These are phyloP conservation scores for Venustaconcha ellipsiformis DNA, from an alignment of 1,140 invertebrate genomes.

Conservation along the genomic window DNA sequence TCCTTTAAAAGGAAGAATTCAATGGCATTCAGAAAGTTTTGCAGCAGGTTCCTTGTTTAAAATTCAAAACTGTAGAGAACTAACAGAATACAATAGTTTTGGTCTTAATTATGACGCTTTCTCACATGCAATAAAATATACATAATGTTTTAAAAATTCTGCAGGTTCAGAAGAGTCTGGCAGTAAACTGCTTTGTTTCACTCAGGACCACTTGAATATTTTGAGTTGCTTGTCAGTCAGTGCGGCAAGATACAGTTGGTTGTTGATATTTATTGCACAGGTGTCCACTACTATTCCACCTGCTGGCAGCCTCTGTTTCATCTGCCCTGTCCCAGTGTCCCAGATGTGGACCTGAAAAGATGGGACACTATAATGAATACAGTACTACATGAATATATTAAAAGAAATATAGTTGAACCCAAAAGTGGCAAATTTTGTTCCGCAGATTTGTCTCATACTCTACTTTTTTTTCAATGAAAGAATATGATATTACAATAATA, in stretches of 20 bases:
- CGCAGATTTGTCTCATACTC: neutral
- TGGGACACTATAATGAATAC: conserved; percentile 3
- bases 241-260: conserved; percentile 73
- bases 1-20: too few relatives aligned
- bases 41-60: too few relatives aligned
- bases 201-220: conserved; percentile 63
- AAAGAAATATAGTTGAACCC: neutral
- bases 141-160: too few relatives aligned
- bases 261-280: conserved; percentile 72
- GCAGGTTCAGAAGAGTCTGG: too few relatives aligned
- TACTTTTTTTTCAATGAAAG: neutral
- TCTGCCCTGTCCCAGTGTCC: conserved; percentile 75
- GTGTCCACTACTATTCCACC: conserved; percentile 77
- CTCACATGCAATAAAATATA: too few relatives aligned
- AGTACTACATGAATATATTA: neutral
- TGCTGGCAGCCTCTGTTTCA: conserved; percentile 73
- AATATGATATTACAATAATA: too few relatives aligned
- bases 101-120: too few relatives aligned
- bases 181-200: too few relatives aligned
- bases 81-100: too few relatives aligned
- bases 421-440: neutral
- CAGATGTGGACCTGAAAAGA: conserved; percentile 71
- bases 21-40: too few relatives aligned
- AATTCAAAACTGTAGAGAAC: too few relatives aligned
- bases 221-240: conserved; percentile 77